A percentile compares a stretch with the other conserved stretches of the same genome.
phyloP scores from a whole-genome alignment of 2,113 vertebrate genomes.

The Neolamprologus falcicula region DNA sequence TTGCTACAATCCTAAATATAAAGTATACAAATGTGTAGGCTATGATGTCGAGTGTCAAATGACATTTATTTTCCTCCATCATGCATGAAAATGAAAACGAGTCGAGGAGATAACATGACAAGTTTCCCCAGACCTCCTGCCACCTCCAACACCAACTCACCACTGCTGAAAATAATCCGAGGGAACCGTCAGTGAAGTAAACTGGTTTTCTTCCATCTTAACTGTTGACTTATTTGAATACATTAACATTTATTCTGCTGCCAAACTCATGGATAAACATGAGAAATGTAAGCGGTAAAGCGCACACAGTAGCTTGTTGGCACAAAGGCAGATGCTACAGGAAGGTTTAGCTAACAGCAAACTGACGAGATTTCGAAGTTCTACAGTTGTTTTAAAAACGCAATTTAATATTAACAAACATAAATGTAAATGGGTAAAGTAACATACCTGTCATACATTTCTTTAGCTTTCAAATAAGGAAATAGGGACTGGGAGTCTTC shows the following conservation, averaged over 20 bases:
- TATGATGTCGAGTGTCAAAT: background rate
- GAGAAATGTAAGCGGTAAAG: background rate
- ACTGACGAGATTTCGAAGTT: background rate
- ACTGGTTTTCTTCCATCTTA: slow-evolving; percentile 72
- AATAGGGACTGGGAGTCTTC: background rate
- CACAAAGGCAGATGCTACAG: slow-evolving; percentile 25
- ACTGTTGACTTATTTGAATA: slow-evolving; percentile 62
- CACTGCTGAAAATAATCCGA: slow-evolving; percentile 74
- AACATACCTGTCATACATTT: slow-evolving; percentile 65
- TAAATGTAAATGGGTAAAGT: background rate
- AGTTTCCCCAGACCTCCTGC: slow-evolving; percentile 7
- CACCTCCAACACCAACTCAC: slow-evolving; percentile 63
- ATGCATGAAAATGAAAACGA: slow-evolving; percentile 46
- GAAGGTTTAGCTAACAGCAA: background rate
- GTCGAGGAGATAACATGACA: background rate
- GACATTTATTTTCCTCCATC: background rate
- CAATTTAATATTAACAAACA: background rate
- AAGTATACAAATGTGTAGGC: background rate
- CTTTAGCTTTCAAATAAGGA: slow-evolving; percentile 20
- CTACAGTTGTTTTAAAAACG: background rate
- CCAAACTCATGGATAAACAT: background rate
- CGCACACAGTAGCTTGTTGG: background rate
- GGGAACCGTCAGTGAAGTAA: slow-evolving; percentile 65
- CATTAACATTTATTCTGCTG: slow-evolving; percentile 45
- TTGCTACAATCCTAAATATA: background rate